Base-by-base conservation (phyloP, 2,888 invertebrate species). In the Eristalis pertinax region DNA sequence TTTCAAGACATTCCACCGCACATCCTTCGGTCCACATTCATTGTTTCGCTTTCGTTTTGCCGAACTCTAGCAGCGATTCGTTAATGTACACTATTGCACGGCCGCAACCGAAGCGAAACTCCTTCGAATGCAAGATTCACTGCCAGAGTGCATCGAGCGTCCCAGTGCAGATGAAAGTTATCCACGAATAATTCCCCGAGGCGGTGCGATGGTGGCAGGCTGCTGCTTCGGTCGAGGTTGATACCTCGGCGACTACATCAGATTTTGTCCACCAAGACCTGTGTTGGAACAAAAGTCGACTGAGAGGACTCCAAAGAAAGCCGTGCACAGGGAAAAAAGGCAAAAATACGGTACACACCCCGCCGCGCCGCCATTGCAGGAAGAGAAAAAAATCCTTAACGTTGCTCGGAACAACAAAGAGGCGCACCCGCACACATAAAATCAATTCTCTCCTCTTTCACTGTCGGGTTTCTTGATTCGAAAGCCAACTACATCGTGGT, bases 1-100 rank as follows among this genome's bases (percentile, higher is more conserved):
- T 73, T 81, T 81, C 68, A 85, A 77, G 81, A 85, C 50, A 43
- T 68, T 72, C 63, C 63, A 81, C 69, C 58, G 72, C 50, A 19
- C 19, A 5, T 73, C 29, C 32, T 32, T 26, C 63, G 32, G 41
- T 77, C 67, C 24, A 19, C 67, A 29, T 77, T 29, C 77, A 86
- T 86, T 86, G 85, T 86, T 82, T 86, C 73, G 85, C 50, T 73
- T 62, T 85, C 65, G 62, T 82, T 86, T 74, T 60, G 62, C 60
- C 50, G 29, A 86, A 78, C 62, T 82, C 56, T 60, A 72, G 78
- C 69, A 86, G 65, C 78, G 68, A 62, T 74, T 86, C 56, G 38
- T 78, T 86, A 86, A 82, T 86, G 78, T 82, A 78, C 82, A 85
- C 63, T 50, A n/a, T 76, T 76, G 38, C 24, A 64, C n/a, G 73